These are phyloP conservation scores for Alloplasta piceator DNA, from an alignment of 2,888 invertebrate species.

Conservation along the genomic window DNA sequence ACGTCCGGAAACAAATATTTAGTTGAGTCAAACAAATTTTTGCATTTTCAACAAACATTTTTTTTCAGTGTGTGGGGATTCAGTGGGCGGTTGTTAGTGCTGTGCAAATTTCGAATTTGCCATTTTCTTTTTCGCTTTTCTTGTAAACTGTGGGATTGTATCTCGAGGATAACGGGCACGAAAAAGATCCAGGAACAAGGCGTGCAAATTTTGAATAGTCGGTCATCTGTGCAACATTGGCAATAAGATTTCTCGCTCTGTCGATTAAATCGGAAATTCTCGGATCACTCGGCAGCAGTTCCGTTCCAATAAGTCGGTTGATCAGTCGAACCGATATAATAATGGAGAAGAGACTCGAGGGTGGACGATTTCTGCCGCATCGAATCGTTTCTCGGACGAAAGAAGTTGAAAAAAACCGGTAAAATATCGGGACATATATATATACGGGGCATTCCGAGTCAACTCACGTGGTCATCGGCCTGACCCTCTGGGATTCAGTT, in stretches of 20 bases:
- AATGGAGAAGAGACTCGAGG: slow-evolving; percentile 43
- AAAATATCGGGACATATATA: too few species aligned
- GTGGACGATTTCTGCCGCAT: slow-evolving; percentile 47
- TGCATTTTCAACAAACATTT: too few species aligned
- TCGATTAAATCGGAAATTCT: slow-evolving; percentile 53
- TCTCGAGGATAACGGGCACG: neutral
- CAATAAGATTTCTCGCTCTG: slow-evolving; percentile 61
- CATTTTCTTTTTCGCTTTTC: neutral
- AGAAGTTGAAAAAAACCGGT: slow-evolving; percentile 2
- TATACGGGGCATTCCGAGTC: too few species aligned
- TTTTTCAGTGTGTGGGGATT: too few species aligned
- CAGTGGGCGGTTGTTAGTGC: too few species aligned
- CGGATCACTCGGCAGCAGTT: slow-evolving; percentile 40
- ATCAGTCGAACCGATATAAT: slow-evolving; percentile 58
- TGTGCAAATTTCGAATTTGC: too few species aligned
- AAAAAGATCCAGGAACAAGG: neutral
- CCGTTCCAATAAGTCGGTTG: slow-evolving; percentile 66
- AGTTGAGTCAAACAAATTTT: too few species aligned
- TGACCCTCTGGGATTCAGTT: too few species aligned
- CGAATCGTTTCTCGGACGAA: slow-evolving; percentile 45
- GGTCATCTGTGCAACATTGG: slow-evolving; percentile 9
- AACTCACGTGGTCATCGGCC: too few species aligned
- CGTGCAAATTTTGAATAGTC: slow-evolving; percentile 15
- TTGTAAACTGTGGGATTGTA: neutral
- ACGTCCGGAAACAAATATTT: too few species aligned